phyloP scores from a whole-genome alignment of 2,888 invertebrate species.

The Leucoma salicis region DNA sequence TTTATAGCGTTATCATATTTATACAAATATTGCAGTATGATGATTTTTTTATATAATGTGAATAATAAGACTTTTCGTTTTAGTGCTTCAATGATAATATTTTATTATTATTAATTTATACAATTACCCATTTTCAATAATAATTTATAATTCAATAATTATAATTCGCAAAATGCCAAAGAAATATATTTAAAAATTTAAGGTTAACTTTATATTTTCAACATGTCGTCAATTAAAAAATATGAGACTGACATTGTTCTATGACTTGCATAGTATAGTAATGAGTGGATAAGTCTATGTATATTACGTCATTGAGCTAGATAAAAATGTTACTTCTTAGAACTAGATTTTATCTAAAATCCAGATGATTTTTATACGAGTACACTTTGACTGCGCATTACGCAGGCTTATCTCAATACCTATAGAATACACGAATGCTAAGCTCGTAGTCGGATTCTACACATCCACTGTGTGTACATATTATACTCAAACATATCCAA shows the following conservation, averaged over 20 bases:
- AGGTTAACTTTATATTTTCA: too few species aligned
- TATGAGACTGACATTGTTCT: not conserved
- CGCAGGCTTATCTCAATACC: constrained; percentile 44
- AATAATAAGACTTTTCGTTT: too few species aligned
- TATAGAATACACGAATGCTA: constrained; percentile 46
- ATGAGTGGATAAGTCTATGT: constrained; percentile 5
- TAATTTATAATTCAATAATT: too few species aligned
- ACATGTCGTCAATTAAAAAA: too few species aligned
- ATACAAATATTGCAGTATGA: too few species aligned
- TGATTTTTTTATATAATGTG: too few species aligned
- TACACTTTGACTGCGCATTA: constrained; percentile 37
- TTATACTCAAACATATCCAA: constrained; percentile 16
- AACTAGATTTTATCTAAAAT: constrained; percentile 20
- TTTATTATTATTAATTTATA: too few species aligned
- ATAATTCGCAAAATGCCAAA: too few species aligned
- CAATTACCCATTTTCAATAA: too few species aligned
- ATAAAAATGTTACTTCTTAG: constrained; percentile 5
- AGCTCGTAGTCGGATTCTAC: constrained; percentile 51
- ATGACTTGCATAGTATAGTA: constrained; percentile 3
- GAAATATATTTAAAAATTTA: too few species aligned
- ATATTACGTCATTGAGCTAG: constrained; percentile 9
- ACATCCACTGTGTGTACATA: constrained; percentile 20
- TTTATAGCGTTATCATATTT: too few species aligned
- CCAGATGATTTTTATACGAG: constrained; percentile 12
- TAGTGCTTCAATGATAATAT: too few species aligned